These are phyloP conservation scores for Malacosoma neustria DNA, from an alignment of 2,888 invertebrate genomes.

Conservation along the genomic window DNA sequence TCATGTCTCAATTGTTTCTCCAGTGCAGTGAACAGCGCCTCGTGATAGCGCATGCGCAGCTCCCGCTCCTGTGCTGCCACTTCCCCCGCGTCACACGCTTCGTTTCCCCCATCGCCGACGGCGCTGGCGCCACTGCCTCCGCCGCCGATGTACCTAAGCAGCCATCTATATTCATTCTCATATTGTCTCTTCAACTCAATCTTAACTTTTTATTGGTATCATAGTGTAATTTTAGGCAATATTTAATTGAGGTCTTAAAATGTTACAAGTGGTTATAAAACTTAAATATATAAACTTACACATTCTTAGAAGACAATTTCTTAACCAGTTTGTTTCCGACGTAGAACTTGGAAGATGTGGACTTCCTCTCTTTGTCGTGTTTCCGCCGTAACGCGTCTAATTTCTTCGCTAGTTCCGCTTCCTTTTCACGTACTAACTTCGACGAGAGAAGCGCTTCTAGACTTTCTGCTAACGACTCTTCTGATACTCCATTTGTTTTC, in stretches of 20 bases:
- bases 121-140: slow-evolving; percentile 7
- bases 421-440: slow-evolving; percentile 89
- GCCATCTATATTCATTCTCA: neutral
- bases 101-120: slow-evolving; percentile 13
- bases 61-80: slow-evolving; percentile 49
- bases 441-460: slow-evolving; percentile 86
- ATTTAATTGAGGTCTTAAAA: no score
- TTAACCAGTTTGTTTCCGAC: slow-evolving; percentile 50
- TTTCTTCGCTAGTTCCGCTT: slow-evolving; percentile 89
- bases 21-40: slow-evolving; percentile 81
- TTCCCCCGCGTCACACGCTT: slow-evolving; percentile 20
- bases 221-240: slow-evolving; percentile 5
- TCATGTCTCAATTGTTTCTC: slow-evolving; percentile 88
- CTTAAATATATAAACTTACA: slow-evolving; percentile 32
- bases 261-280: no score
- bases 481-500: slow-evolving; percentile 50
- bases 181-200: slow-evolving; percentile 16
- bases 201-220: no score
- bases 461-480: slow-evolving; percentile 83
- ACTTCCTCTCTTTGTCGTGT: slow-evolving; percentile 84
- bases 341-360: slow-evolving; percentile 81
- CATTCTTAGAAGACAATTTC: slow-evolving; percentile 32
- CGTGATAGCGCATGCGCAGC: slow-evolving; percentile 89
- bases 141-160: neutral
- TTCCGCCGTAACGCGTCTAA: slow-evolving; percentile 87